phyloP scores from a whole-genome alignment of 2,888 invertebrate genomes.

The Conistra vaccinii region DNA sequence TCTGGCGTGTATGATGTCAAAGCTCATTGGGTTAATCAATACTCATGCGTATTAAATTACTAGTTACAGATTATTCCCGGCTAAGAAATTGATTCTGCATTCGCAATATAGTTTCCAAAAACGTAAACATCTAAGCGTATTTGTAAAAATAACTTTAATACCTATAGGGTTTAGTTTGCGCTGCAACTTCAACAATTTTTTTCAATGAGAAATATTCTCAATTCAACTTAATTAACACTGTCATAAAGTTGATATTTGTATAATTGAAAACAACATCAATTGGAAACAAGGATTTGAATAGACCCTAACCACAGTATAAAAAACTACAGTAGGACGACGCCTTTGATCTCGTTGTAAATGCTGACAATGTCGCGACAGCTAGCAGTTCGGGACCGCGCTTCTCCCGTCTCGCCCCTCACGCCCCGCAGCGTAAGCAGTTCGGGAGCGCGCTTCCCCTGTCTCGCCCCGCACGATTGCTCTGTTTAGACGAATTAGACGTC shows the following conservation, averaged over 20 bases:
- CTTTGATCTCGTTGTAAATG: too few relatives aligned
- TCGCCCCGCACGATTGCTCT: too few relatives aligned
- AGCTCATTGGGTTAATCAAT: background rate
- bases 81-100: background rate
- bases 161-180: background rate
- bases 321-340: too few relatives aligned
- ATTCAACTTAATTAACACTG: too few relatives aligned
- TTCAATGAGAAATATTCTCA: background rate
- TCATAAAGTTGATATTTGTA: too few relatives aligned
- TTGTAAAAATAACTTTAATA: background rate
- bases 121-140: background rate
- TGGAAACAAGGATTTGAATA: background rate
- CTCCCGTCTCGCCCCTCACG: too few relatives aligned
- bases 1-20: conserved; percentile 17
- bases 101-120: background rate
- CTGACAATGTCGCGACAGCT: too few relatives aligned
- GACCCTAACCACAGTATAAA: too few relatives aligned
- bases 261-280: background rate
- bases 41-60: background rate
- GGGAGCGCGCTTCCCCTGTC: too few relatives aligned
- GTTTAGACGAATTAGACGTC: too few relatives aligned
- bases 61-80: conserved; percentile 1
- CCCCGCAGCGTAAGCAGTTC: too few relatives aligned
- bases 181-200: background rate
- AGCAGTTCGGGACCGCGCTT: too few relatives aligned